Percentiles rank a stretch among this genome's conserved stretches.
These are phyloP conservation scores for Calliphora vomitoria DNA, from an alignment of 2,888 invertebrate genomes.

Conservation along the genomic window DNA sequence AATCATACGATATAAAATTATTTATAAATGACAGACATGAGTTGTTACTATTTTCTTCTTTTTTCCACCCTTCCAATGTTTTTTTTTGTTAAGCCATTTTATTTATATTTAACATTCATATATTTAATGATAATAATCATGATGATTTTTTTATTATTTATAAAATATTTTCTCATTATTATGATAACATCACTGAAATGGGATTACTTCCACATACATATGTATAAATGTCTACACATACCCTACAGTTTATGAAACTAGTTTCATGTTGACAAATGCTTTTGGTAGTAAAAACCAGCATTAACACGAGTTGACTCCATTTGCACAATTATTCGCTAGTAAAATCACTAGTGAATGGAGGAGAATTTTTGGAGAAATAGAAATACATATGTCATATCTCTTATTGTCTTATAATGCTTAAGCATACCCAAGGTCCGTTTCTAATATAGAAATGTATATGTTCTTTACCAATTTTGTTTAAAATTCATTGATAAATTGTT, in stretches of 20 bases:
- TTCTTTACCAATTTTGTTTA: too few species aligned
- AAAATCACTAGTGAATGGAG: too few species aligned
- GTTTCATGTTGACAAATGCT: not conserved
- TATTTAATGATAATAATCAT: conserved; percentile 56
- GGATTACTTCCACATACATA: conserved; percentile 26
- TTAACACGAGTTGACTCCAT: too few species aligned
- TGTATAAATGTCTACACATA: not conserved
- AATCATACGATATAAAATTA: conserved; percentile 1
- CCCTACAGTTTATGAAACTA: not conserved
- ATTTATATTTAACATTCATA: not conserved
- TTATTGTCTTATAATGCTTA: too few species aligned
- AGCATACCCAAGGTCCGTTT: too few species aligned
- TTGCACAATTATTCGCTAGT: too few species aligned
- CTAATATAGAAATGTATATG: too few species aligned
- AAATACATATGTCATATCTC: too few species aligned
- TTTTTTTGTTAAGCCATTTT: not conserved
- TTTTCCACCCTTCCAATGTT: not conserved
- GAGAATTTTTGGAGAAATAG: too few species aligned
- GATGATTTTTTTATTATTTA: conserved; percentile 59
- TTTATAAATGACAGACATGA: conserved; percentile 13
- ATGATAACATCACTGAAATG: conserved; percentile 46
- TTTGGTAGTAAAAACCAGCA: not conserved
- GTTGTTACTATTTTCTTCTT: too few species aligned
- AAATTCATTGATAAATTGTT: too few species aligned
- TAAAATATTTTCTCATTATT: conserved; percentile 49